Percentiles rank a stretch among this genome's conserved stretches.
Conservation (phyloP, 2,113 vertebrate species). For the Ailurus styani region DNA sequence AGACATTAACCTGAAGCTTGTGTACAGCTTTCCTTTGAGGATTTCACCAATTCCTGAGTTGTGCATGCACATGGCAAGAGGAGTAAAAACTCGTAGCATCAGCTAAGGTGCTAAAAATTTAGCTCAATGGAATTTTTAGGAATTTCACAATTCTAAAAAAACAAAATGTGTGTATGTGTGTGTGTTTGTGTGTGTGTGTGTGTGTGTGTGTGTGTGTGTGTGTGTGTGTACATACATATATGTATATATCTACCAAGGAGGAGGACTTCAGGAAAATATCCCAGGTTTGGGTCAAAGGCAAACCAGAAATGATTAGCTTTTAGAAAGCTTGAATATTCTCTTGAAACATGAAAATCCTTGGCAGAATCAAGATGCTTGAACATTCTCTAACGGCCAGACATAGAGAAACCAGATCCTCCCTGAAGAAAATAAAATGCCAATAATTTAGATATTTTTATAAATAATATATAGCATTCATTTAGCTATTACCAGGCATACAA, state of each 20-base stretch:
- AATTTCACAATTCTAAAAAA: background rate
- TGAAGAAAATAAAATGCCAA: background rate
- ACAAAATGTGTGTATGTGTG: background rate
- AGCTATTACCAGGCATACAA: background rate
- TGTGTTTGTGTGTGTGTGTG: background rate
- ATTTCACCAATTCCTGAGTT: background rate
- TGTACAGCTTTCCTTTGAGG: background rate
- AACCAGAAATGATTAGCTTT: background rate
- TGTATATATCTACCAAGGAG: background rate
- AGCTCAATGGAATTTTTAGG: background rate
- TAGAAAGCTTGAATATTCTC: background rate
- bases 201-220: background rate
- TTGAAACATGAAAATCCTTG: background rate
- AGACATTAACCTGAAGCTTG: accelerated
- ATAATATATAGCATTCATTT: background rate
- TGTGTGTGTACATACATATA: background rate
- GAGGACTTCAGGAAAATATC: background rate
- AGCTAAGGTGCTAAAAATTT: background rate
- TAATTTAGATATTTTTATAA: background rate
- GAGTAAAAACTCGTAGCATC: background rate
- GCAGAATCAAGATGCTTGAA: background rate
- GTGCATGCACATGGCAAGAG: background rate
- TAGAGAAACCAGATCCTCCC: background rate
- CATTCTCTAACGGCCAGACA: background rate
- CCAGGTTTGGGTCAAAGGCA: background rate